Evolutionary conservation across 2,888 invertebrate genomes (phyloP), one percentile per base, ranked within the genome.

Genomic region (Pseudococcus jackbeardsleyi): DNA sequence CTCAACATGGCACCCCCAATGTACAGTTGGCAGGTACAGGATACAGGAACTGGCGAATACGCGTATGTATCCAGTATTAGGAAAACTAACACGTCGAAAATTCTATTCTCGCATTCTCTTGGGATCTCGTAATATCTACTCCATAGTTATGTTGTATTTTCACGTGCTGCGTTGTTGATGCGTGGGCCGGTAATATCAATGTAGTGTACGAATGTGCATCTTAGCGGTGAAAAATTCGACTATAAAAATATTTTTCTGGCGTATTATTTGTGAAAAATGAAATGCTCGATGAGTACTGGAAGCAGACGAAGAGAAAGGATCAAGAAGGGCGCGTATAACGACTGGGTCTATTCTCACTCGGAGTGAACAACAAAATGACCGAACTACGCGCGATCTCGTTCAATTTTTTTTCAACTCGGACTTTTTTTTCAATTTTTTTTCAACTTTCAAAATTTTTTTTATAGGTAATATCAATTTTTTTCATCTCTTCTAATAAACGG

Each of bases 71-170:
- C 1, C 17, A 39, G 12, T 26, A 72, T 72, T 72, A 72, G 79
- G 33, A 82, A 82, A 82, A 82, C 79, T 19, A 46, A 82, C 79
- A 46, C 79, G 79, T 82, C 19, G 39, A 46, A 82, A 82, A 2
- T 46, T 42, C 79, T 46, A 82, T 82, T 46, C 46, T 33, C 79
- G 26, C 26, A 46, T 82, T 5, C 72, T 33, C 72, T 39, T 8
- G 79, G 79, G 79, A 82, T 82, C 19, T 82, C 79, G 79, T 82
- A 82, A 82, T 33, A 72, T 26, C 72, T 64, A 64, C 64, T 22
- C 26, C 17, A 15, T 5, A 33, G 72, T 72, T 33, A 82, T 12
- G 79, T n/a, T 82, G 42, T 82, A 82, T 82, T 19, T 82, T 46
- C 46, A 46, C 42, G 79, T 19, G 79, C 46, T 46, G 79, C 46